phyloP scores from a whole-genome alignment of 2,888 invertebrate genomes.

The Pediacus dermestoides region DNA sequence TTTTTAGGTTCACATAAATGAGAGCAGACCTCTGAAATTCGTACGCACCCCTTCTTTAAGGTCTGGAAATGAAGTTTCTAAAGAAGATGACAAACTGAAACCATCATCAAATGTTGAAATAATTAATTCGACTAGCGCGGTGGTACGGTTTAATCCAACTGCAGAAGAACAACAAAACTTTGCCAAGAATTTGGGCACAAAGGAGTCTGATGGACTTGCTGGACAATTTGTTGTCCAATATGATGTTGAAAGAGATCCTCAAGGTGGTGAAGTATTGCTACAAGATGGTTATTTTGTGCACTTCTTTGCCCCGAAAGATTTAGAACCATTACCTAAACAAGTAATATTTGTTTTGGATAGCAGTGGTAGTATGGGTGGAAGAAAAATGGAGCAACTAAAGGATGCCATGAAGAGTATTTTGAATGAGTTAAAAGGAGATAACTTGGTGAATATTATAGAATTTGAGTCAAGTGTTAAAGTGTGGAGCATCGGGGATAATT shows the following conservation, averaged over 20 bases:
- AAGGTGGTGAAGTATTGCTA: constrained; percentile 21
- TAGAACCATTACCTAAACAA: constrained; percentile 46
- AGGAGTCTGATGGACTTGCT: constrained; percentile 16
- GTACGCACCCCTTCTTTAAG: constrained; percentile 19
- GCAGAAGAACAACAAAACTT: constrained; percentile 11
- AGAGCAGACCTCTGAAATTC: constrained; percentile 56
- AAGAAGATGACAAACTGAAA: constrained; percentile 13
- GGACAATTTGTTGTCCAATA: constrained; percentile 21
- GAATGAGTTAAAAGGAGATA: constrained; percentile 24
- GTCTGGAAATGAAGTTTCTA: constrained; percentile 16
- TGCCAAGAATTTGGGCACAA: constrained; percentile 11
- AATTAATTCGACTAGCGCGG: constrained; percentile 12
- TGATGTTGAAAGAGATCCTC: constrained; percentile 18
- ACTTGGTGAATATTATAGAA: constrained; percentile 20
- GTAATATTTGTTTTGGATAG: constrained; percentile 54
- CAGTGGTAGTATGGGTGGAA: constrained; percentile 53
- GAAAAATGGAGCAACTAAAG: constrained; percentile 48
- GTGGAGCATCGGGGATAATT: constrained; percentile 18
- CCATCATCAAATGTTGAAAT: constrained; percentile 13
- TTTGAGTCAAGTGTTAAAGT: constrained; percentile 17
- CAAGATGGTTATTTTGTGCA: constrained; percentile 52
- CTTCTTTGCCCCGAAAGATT: constrained; percentile 50
- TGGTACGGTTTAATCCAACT: constrained; percentile 15
- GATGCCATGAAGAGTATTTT: constrained; percentile 62
- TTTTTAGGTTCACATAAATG: constrained; percentile 56